These are phyloP conservation scores for Vireo altiloquus DNA, from an alignment of 2,113 vertebrate species.

Conservation along the genomic window DNA sequence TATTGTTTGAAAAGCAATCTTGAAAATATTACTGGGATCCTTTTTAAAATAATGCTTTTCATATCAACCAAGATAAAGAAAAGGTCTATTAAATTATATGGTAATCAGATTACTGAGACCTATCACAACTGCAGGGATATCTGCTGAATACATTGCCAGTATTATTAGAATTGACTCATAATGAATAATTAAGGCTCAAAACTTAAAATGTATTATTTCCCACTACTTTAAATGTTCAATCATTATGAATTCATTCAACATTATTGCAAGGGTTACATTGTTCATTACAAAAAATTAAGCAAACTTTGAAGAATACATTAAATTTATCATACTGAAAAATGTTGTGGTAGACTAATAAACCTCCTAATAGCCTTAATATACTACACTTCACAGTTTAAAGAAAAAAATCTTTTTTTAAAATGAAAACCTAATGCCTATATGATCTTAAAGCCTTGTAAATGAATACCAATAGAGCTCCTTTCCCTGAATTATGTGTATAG, in stretches of 20 bases:
- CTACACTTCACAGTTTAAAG: not conserved
- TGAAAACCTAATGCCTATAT: not conserved
- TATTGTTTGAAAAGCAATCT: not conserved
- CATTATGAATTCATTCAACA: not conserved
- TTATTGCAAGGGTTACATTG: not conserved
- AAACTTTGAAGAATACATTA: constrained; percentile 20
- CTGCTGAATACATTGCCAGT: not conserved
- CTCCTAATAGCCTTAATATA: not conserved
- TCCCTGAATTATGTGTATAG: not conserved
- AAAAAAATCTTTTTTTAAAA: not conserved
- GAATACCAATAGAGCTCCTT: not conserved
- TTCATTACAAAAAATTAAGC: not conserved
- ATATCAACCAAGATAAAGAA: not conserved
- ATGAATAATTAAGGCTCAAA: not conserved
- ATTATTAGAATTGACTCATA: not conserved
- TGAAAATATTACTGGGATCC: not conserved
- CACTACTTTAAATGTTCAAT: not conserved
- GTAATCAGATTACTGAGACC: not conserved
- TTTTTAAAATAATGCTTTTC: not conserved
- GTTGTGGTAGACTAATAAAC: not conserved
- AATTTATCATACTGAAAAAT: not conserved
- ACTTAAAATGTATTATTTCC: not conserved
- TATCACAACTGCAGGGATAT: not conserved
- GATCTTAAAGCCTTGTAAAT: not conserved
- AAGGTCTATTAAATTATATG: not conserved